Evolutionary conservation across 1,140 invertebrate genomes (phyloP), one percentile per base, ranked within the genome.

Genomic region (Ceratoteleas bidentatus): DNA sequence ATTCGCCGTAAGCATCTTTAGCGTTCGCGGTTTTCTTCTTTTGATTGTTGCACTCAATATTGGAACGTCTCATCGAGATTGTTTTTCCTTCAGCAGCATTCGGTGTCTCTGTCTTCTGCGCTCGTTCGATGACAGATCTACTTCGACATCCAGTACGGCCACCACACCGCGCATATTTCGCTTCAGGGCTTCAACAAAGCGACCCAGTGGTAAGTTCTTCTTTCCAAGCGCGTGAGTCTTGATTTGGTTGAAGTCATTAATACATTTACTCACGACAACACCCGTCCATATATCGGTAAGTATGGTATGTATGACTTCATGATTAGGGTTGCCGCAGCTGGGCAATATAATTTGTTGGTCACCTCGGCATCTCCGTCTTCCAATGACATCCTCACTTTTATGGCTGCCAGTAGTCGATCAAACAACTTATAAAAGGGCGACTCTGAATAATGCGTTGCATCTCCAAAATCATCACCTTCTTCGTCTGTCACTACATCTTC

Each of bases 261-360:
- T 47, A 0, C 38, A 9, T 16, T 43, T 33, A 34, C n/a, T 62
- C 0, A 69, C 34, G 9, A 74, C 24, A 13, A 73, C 56, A 45
- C 14, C 61, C 36, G 68, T 33, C 77, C 77, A 80, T 36, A 79
- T 66, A 10, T n/a, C n/a, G 75, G 60, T 0, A 53, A 15, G 33
- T 56, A 70, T n/a, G n/a, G n/a, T n/a, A n/a, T n/a, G n/a, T n/a
- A n/a, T n/a, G n/a, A n/a, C n/a, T n/a, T n/a, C n/a, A n/a, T n/a
- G n/a, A n/a, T n/a, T n/a, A n/a, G n/a, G n/a, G n/a, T n/a, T n/a
- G n/a, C n/a, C n/a, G n/a, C 7, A 33, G 64, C n/a, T 0, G 52
- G 49, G 16, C 38, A 65, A 14, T 66, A 15, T 2, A 66, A 36
- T 10, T 4, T 5, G 13, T 61, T 72, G 3, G 5, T 36, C 10